phyloP scores from a whole-genome alignment of 92 coral and sea anemone genomes.

The Porites evermanni region DNA sequence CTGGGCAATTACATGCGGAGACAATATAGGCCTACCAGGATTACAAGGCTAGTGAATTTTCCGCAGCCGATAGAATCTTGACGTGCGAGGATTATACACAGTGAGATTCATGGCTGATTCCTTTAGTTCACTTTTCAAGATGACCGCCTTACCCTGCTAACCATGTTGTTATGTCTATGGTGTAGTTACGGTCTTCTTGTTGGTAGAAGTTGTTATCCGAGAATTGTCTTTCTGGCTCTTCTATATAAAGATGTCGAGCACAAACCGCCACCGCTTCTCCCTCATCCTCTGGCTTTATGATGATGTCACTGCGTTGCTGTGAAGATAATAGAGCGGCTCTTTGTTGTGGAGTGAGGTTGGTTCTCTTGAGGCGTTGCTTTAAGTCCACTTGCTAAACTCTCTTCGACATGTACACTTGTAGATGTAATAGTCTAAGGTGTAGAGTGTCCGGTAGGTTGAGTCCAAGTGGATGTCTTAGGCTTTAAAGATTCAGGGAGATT shows the following conservation, averaged over 20 bases:
- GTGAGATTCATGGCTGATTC: slow-evolving; percentile 40
- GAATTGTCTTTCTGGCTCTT: background rate
- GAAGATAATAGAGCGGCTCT: background rate
- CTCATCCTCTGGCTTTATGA: slow-evolving; percentile 8
- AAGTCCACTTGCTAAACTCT: too few species aligned
- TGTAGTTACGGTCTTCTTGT: background rate
- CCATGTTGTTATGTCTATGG: background rate
- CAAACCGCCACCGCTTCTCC: slow-evolving; percentile 10
- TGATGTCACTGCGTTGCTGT: background rate
- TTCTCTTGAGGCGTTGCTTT: background rate
- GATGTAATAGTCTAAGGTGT: too few species aligned
- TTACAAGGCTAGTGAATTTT: slow-evolving; percentile 40
- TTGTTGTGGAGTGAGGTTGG: background rate
- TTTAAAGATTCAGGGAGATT: too few species aligned
- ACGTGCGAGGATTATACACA: background rate
- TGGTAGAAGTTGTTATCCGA: background rate
- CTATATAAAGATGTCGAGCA: background rate
- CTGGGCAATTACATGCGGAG: slow-evolving; percentile 46
- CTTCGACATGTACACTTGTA: too few species aligned
- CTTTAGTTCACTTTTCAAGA: slow-evolving; percentile 39
- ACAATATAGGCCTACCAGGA: slow-evolving; percentile 62
- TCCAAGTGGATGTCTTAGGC: too few species aligned
- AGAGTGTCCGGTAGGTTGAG: too few species aligned
- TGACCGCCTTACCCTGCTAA: slow-evolving; percentile 14
- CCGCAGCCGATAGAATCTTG: slow-evolving; percentile 12